Evolutionary conservation across 2,888 invertebrate genomes (phyloP).

Genomic region (Sycophila texana): DNA sequence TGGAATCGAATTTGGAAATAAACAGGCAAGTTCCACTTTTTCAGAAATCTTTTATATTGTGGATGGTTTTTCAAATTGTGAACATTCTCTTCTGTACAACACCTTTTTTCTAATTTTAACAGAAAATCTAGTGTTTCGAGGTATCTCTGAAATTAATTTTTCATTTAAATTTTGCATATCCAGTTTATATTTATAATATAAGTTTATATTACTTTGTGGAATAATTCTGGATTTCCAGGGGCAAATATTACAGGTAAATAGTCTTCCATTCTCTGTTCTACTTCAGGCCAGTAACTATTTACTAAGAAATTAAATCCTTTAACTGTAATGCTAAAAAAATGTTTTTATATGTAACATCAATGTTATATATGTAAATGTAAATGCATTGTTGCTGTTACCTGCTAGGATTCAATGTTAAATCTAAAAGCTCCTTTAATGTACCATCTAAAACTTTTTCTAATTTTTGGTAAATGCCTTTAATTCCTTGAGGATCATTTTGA

Average conservation of each 20-base stretch:
- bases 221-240: conserved; percentile 93
- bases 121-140: conserved; percentile 87
- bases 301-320: conserved; percentile 86
- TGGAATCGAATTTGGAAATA: conserved; percentile 97
- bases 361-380: conserved; percentile 2
- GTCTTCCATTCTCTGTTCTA: conserved; percentile 88
- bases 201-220: conserved; percentile 79
- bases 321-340: conserved; percentile 75
- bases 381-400: conserved; percentile 71
- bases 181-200: background rate
- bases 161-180: background rate
- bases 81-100: conserved; percentile 79
- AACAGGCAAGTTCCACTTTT: conserved; percentile 95
- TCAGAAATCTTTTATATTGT: conserved; percentile 87
- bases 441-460: conserved; percentile 84
- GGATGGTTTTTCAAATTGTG: conserved; percentile 81
- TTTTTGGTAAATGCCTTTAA: conserved; percentile 84
- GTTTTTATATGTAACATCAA: no score
- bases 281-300: conserved; percentile 91
- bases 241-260: conserved; percentile 91
- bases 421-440: conserved; percentile 78
- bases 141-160: conserved; percentile 75
- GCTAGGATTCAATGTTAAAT: conserved; percentile 69
- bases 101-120: conserved; percentile 82
- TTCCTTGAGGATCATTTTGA: conserved; percentile 80